Conservation (phyloP, 2,888 invertebrate genomes). For the Ichneumon xanthorius region DNA sequence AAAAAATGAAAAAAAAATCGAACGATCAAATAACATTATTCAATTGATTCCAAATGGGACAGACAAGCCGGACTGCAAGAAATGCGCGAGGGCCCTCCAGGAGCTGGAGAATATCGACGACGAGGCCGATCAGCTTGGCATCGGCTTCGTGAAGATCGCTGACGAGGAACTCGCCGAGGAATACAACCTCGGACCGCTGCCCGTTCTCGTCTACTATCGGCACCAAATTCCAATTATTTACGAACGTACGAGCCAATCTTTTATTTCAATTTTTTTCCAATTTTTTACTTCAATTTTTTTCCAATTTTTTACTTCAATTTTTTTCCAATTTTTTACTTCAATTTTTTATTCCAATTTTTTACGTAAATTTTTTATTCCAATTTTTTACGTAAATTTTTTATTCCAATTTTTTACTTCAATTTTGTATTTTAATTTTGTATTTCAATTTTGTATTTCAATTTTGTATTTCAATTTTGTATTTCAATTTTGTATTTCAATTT, state of each 20-base stretch:
- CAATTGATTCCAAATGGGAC: slow-evolving; percentile 83
- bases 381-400: too few relatives aligned
- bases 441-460: slow-evolving; percentile 13
- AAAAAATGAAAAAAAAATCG: slow-evolving; percentile 7
- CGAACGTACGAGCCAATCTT: slow-evolving; percentile 89
- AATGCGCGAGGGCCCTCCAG: slow-evolving; percentile 95
- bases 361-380: too few relatives aligned
- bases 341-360: slow-evolving; percentile 2
- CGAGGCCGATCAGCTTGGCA: slow-evolving; percentile 96
- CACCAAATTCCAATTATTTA: slow-evolving; percentile 98
- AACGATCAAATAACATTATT: slow-evolving; percentile 58
- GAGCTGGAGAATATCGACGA: slow-evolving; percentile 98
- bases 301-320: slow-evolving; percentile 5
- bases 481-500: neutral
- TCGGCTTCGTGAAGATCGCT: slow-evolving; percentile 97
- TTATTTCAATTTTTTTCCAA: slow-evolving; percentile 14
- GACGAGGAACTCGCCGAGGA: slow-evolving; percentile 96
- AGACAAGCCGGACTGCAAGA: slow-evolving; percentile 97
- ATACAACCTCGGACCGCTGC: slow-evolving; percentile 95
- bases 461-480: neutral
- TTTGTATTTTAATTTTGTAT: too few relatives aligned
- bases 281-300: slow-evolving; percentile 3
- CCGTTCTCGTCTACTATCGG: slow-evolving; percentile 96
- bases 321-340: neutral
- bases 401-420: too few relatives aligned